phyloP scores from a whole-genome alignment of 2,888 invertebrate genomes.

The Allolobophora icterica region DNA sequence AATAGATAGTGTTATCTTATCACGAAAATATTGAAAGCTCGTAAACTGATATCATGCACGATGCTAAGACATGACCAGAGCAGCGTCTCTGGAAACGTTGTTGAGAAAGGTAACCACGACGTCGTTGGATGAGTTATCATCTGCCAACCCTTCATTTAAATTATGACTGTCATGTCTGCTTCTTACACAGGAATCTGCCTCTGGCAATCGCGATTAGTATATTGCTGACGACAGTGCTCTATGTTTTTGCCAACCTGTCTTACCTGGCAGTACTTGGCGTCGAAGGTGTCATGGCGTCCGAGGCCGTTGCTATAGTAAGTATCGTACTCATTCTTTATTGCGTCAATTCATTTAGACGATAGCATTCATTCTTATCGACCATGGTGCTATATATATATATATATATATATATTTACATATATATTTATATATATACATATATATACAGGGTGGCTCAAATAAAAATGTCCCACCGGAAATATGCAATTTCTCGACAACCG shows the following conservation, averaged over 20 bases:
- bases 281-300: slow-evolving; percentile 46
- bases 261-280: slow-evolving; percentile 48
- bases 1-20: background rate
- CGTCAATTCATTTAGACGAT: background rate
- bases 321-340: background rate
- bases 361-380: no score
- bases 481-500: no score
- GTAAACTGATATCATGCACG: background rate
- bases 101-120: background rate
- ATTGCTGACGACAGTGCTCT: slow-evolving; percentile 85
- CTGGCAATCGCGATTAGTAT: slow-evolving; percentile 86
- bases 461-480: no score
- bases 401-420: no score
- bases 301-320: slow-evolving; percentile 50
- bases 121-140: background rate
- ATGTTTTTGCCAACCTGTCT: slow-evolving; percentile 77
- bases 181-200: slow-evolving; percentile 73
- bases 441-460: no score
- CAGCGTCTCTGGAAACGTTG: background rate
- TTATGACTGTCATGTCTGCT: background rate
- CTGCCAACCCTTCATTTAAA: background rate
- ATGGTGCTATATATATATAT: no score
- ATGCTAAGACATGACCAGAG: background rate
- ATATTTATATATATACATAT: no score
- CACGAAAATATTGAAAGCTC: background rate